Base-by-base conservation (phyloP, 2,113 vertebrate genomes). In the Corvus cornix region DNA sequence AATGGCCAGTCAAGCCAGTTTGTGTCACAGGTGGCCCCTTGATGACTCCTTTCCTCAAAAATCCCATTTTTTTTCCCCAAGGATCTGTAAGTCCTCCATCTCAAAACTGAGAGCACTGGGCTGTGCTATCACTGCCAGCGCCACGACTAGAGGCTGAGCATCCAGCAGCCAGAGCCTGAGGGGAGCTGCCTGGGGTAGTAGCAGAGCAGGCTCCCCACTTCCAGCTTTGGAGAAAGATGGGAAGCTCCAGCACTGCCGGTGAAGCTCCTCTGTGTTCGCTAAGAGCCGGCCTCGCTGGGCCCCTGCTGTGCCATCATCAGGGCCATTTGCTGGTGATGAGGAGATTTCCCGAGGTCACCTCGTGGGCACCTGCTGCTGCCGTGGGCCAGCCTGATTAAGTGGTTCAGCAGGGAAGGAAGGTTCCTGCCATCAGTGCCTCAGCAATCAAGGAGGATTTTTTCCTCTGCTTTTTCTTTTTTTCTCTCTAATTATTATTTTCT, bases 271-370 rank as follows among this genome's bases (percentile, higher is more conserved):
- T 1, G 19, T 0, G 2, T 67, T 79, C 0, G 2, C 43, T 24
- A 12, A 81, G 58, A 60, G 41, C 35, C 2, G 3, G 19, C 35
- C 48, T 78, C 3, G 0, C 77, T 18, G 6, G 4, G 49, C 3
- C 2, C 93, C 87, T 9, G 76, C 95, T 52, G 80, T 80, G 83
- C 73, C 74, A 4, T 95, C 94, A 91, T 89, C 83, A 87, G 51
- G 51, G 77, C 90, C 85, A 43, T 92, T 96, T 95, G 77, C 60
- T 3, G 10, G 88, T 93, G 93, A 95, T 94, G 89, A 97, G 76
- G 63, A 62, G 59, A n/a, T 89, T 84, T 89, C 23, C 0, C 1
- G 14, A 59, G 77, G 77, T 27, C 0, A 7, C 35, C 85, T 70
- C 16, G n/a, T 55, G 79, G 83, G 94, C 52, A 78, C 70, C 74